phyloP scores from a whole-genome alignment of 2,113 vertebrate species.

The Chionomys nivalis region DNA sequence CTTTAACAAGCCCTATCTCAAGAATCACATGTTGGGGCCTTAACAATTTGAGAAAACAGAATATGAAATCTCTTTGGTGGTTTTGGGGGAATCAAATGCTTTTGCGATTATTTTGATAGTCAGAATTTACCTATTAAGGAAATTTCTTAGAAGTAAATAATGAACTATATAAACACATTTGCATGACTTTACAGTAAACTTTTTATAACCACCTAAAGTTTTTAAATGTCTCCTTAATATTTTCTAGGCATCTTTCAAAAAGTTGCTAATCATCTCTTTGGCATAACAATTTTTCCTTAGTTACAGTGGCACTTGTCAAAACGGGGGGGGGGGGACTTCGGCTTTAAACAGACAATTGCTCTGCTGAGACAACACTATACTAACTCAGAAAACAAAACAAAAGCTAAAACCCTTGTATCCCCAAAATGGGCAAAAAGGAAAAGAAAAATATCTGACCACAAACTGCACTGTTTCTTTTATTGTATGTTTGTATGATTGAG shows the following conservation, averaged over 20 bases:
- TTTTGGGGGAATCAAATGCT: neutral
- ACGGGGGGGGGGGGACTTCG: neutral
- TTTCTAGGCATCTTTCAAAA: conserved; percentile 25
- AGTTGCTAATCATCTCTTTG: neutral
- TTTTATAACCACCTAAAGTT: neutral
- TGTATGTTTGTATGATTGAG: neutral
- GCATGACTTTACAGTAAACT: neutral
- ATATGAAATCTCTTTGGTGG: neutral
- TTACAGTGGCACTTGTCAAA: neutral
- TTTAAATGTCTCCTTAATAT: neutral
- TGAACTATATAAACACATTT: neutral
- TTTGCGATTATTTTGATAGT: neutral
- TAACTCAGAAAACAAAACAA: neutral
- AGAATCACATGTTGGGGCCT: neutral
- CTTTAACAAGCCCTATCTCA: neutral
- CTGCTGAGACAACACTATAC: neutral
- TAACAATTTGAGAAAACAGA: neutral
- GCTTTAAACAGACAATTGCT: neutral
- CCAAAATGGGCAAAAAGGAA: neutral
- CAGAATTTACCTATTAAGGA: neutral
- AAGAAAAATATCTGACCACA: neutral
- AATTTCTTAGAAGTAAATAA: neutral
- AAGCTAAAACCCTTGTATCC: neutral
- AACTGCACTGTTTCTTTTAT: neutral
- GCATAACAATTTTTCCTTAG: neutral